Base-by-base conservation (phyloP, 1,140 invertebrate genomes). In the Xylocopa sonorina region DNA sequence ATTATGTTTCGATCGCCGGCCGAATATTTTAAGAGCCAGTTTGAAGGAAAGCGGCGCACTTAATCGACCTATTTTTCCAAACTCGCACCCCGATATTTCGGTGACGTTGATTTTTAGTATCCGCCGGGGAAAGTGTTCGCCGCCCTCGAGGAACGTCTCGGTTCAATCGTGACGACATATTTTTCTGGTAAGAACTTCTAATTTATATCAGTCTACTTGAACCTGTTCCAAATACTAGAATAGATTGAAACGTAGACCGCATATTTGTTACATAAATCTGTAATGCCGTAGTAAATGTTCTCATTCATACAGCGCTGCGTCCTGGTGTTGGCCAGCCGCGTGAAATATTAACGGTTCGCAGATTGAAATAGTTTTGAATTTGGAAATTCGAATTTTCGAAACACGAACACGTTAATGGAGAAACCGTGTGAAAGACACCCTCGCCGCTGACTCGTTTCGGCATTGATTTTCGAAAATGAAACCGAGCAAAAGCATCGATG, bases 401-500 rank as follows among this genome's bases (percentile, higher is more conserved):
- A 57, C 7, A 18, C 29, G 16, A 32, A 3, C 7, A 32, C 29
- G 27, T 46, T 14, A 10, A 10, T 46, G 10, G 43, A 46, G 16
- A 10, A 46, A 46, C 9, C 0, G 3, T 46, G 14, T 29, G 29
- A 48, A 21, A 67, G n/a, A 16, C 6, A 12, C 27, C 5, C 41
- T n/a, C n/a, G n/a, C n/a, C n/a, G n/a, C n/a, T n/a, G 38, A 63
- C 43, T 57, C 58, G 66, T 27, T n/a, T n/a, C 48, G 50, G 73
- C 48, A 66, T 80, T 41, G 50, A 68, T 58, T 77, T 72, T 78
- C 21, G 71, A 60, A 53, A 48, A 41, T 48, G 38, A 50, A 80
- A 71, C 60, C 60, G 62, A 71, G 77, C 71, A 58, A 55, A 80
- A 84, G 82, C 57, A 75, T 72, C 62, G 48, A 34, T 66, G 34